A percentile compares a stretch with the other conserved stretches of the same genome.
Evolutionary conservation across 2,797 vertebrate genomes (phyloP).

Genomic region (Remorina albescens): DNA sequence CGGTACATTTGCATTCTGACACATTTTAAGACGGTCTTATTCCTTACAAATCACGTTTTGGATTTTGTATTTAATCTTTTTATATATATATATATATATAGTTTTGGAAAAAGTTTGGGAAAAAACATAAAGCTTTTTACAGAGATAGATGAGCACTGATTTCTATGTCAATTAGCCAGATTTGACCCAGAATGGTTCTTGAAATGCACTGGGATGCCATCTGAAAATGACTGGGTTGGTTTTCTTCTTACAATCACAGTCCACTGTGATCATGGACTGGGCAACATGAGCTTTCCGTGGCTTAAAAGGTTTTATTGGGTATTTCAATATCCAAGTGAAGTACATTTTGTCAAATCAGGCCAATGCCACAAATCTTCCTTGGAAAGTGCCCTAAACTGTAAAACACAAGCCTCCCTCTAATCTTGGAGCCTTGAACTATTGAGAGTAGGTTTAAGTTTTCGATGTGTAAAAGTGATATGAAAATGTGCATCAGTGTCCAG

Average conservation of each 20-base stretch:
- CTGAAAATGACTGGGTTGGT: constrained; percentile 42
- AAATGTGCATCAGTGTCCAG: not conserved
- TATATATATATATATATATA: no score
- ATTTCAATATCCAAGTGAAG: constrained; percentile 9
- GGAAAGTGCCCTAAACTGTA: not conserved
- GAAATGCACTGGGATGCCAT: constrained; percentile 4
- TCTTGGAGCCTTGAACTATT: not conserved
- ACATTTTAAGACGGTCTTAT: not conserved
- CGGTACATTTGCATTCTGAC: not conserved
- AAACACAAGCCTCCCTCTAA: not conserved
- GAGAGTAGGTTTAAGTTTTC: not conserved
- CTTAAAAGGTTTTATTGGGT: constrained; percentile 27
- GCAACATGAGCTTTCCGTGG: constrained; percentile 40
- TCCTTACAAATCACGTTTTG: not conserved
- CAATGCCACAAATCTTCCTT: constrained; percentile 18
- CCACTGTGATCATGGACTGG: constrained; percentile 12
- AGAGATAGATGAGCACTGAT: constrained; percentile 1
- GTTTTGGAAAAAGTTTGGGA: no score
- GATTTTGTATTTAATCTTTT: no score
- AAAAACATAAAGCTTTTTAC: not conserved
- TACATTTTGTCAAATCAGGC: constrained; percentile 14
- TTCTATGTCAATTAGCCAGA: constrained; percentile 11
- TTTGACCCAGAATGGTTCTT: constrained; percentile 10
- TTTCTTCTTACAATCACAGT: constrained; percentile 36
- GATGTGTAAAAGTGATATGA: not conserved